Base-by-base conservation (phyloP, 2,797 vertebrate genomes). In the Nannoperca australis region DNA sequence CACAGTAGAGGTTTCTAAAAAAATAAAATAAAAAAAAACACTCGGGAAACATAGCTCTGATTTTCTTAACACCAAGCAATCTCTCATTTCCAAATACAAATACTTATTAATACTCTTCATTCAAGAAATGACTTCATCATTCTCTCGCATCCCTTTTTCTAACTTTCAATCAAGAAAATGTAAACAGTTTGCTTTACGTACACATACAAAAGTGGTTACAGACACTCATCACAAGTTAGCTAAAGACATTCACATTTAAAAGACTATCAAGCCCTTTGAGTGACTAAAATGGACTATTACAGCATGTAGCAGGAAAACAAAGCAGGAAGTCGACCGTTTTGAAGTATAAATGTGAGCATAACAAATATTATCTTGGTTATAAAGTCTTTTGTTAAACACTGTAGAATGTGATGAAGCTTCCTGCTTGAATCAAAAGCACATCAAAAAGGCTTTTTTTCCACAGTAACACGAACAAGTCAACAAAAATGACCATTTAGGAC, bases 241-340 rank as follows among this genome's bases (percentile, higher is more conserved):
- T 73, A 61, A 62, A 85, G 74, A 84, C 77, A 81, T 89, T 92
- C 91, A 94, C 90, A 92, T 91, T 91, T 68, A 76, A 84, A 82
- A 80, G 32, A 81, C 69, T 76, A 56, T 61, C 27, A 17, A 80
- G 72, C 72, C 80, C 79, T 73, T 63, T 73, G 42, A 69, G 53
- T 56, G 58, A 66, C 22, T 40, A 47, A 73, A 78, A 60, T 27
- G 42, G 58, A 67, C 51, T 59, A 38, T 79, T 34, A 78, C 69
- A 83, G 71, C 64, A 70, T 4, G 22, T 22, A 73, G 70, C 49
- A 53, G 65, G 68, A 66, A 70, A 76, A 55, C 62, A 40, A 86
- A 66, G 76, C 73, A 78, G 70, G 72, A 81, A 49, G 40, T 66
- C 1, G 22, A 82, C 10, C 40, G 32, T 38, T 66, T 30, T 40